These are phyloP conservation scores for Silurus asotus DNA, from an alignment of 2,113 vertebrate genomes.

Conservation along the genomic window DNA sequence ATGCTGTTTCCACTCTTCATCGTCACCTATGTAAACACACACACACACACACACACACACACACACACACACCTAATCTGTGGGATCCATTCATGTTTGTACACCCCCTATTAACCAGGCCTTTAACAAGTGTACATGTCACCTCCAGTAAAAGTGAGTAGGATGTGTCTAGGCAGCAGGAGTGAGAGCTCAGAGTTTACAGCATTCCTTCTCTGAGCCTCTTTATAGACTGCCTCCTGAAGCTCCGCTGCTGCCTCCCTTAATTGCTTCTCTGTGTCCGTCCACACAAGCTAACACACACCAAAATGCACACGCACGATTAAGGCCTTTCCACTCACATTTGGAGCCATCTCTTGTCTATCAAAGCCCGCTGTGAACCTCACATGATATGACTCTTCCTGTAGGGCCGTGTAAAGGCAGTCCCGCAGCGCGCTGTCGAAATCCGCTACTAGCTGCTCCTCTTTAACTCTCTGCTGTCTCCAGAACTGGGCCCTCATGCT, in stretches of 20 bases:
- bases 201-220: slow-evolving; percentile 69
- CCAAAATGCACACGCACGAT: slow-evolving; percentile 23
- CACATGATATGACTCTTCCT: slow-evolving; percentile 69
- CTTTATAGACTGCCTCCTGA: slow-evolving; percentile 62
- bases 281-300: slow-evolving; percentile 62
- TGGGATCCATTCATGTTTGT: background rate
- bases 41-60: slow-evolving; percentile 32
- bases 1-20: slow-evolving; percentile 79
- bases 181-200: slow-evolving; percentile 60
- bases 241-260: slow-evolving; percentile 63
- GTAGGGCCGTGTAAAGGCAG: slow-evolving; percentile 53
- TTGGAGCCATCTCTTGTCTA: background rate
- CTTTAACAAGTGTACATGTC: background rate
- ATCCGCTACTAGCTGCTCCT: slow-evolving; percentile 69
- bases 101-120: background rate
- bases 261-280: slow-evolving; percentile 59
- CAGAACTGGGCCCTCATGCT: slow-evolving; percentile 71
- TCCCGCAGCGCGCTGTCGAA: slow-evolving; percentile 65
- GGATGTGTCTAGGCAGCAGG: slow-evolving; percentile 62
- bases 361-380: slow-evolving; percentile 16
- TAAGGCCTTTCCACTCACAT: slow-evolving; percentile 11
- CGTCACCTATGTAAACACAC: slow-evolving; percentile 70
- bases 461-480: slow-evolving; percentile 73
- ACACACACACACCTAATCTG: slow-evolving; percentile 16
- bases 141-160: slow-evolving; percentile 69